phyloP scores from a whole-genome alignment of 2,797 vertebrate species.

The Rhinatrema bivittatum region DNA sequence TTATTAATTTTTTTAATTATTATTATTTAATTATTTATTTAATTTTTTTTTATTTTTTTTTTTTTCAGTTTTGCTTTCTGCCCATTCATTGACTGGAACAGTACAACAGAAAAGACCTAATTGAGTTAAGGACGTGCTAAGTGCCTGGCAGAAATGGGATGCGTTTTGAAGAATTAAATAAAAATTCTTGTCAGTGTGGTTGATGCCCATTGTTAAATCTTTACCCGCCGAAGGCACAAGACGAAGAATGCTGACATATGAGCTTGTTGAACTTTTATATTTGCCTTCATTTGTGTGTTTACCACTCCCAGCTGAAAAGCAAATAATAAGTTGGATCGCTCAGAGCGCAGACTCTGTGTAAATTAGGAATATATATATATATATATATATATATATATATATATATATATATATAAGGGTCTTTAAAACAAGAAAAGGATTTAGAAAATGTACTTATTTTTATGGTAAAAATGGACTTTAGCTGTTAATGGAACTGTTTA shows the following conservation, averaged over 20 bases:
- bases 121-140: too few species aligned
- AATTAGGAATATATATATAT: background rate
- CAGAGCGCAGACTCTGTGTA: background rate
- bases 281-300: slow-evolving; percentile 16
- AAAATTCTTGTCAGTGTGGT: fast-evolving
- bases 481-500: background rate
- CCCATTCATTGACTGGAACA: too few species aligned
- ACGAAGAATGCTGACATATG: slow-evolving; percentile 13
- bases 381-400: too few species aligned
- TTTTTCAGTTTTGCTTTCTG: too few species aligned
- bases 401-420: background rate
- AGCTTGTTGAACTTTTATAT: slow-evolving; percentile 16
- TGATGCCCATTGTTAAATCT: background rate
- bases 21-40: slow-evolving; percentile 10
- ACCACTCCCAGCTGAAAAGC: slow-evolving; percentile 25
- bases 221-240: background rate
- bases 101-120: too few species aligned
- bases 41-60: background rate
- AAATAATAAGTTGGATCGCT: background rate
- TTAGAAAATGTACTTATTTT: background rate
- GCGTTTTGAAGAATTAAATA: background rate
- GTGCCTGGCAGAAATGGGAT: too few species aligned
- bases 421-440: background rate
- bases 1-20: slow-evolving; percentile 11
- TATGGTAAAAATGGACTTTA: background rate